Percentiles rank a stretch among this genome's conserved stretches.
Evolutionary conservation across 2,797 vertebrate genomes (phyloP).

Genomic region (Megaceryle alcyon): DNA sequence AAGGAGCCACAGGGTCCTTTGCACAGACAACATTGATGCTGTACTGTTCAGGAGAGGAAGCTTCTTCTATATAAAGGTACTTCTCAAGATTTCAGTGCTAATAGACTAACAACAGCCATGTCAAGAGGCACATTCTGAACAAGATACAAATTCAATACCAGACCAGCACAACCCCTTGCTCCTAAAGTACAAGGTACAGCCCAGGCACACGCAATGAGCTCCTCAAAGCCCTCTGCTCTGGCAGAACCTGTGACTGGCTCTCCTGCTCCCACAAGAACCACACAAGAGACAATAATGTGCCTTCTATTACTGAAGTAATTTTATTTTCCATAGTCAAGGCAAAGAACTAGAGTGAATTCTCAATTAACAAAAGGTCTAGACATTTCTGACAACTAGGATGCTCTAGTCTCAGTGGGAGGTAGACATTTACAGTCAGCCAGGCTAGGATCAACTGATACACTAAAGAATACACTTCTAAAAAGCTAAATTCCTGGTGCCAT

Average conservation of each 20-base stretch:
- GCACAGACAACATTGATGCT: rapidly evolving
- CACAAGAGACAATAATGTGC: neutral
- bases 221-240: neutral
- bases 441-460: neutral
- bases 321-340: neutral
- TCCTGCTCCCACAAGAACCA: neutral
- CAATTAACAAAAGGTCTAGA: neutral
- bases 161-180: neutral
- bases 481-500: neutral
- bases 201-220: rapidly evolving
- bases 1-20: neutral
- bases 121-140: neutral
- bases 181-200: neutral
- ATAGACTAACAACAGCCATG: neutral
- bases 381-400: neutral
- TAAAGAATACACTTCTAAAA: neutral
- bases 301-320: neutral
- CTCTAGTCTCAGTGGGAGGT: neutral
- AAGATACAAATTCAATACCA: neutral
- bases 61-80: neutral
- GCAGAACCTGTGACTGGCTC: neutral
- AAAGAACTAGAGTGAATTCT: neutral
- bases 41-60: neutral
- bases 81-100: neutral
- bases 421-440: neutral